These are phyloP conservation scores for Mesoligia furuncula DNA, from an alignment of 2,888 invertebrate species.

Conservation along the genomic window DNA sequence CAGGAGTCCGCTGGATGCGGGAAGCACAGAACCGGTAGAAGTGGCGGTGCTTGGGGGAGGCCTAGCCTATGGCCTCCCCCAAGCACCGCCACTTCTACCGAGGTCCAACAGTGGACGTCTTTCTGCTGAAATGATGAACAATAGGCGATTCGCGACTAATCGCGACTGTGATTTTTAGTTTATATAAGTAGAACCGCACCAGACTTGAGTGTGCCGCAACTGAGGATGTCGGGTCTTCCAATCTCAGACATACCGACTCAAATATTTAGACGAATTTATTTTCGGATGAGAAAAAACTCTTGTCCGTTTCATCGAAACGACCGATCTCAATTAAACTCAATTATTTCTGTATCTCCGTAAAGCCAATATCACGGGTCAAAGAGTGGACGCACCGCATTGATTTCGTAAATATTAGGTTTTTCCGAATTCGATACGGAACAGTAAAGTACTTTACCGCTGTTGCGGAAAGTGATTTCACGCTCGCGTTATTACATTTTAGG, in stretches of 20 bases:
- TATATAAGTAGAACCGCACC: neutral
- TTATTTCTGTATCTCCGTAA: constrained; percentile 25
- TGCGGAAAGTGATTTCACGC: constrained; percentile 75
- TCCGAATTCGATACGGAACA: constrained; percentile 48
- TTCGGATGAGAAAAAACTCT: neutral
- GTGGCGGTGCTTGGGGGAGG: neutral
- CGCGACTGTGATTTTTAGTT: neutral
- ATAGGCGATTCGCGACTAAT: neutral
- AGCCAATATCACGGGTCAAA: constrained; percentile 39
- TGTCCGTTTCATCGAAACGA: constrained; percentile 3
- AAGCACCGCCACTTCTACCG: no score
- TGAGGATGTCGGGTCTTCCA: neutral
- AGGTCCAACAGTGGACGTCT: neutral
- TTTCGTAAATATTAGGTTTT: constrained; percentile 55
- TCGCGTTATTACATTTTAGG: constrained; percentile 66
- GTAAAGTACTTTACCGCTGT: constrained; percentile 56
- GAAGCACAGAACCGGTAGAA: neutral
- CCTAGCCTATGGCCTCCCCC: no score
- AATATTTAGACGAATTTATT: constrained; percentile 5
- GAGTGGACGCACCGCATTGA: constrained; percentile 37
- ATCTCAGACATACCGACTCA: neutral
- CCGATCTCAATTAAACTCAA: constrained; percentile 33
- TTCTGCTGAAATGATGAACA: neutral
- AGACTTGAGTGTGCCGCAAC: neutral
- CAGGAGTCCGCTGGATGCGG: neutral